Evolutionary conservation across 2,797 vertebrate species (phyloP), one percentile per base, ranked within the genome.

Genomic region (Sebastolobus altivelis): DNA sequence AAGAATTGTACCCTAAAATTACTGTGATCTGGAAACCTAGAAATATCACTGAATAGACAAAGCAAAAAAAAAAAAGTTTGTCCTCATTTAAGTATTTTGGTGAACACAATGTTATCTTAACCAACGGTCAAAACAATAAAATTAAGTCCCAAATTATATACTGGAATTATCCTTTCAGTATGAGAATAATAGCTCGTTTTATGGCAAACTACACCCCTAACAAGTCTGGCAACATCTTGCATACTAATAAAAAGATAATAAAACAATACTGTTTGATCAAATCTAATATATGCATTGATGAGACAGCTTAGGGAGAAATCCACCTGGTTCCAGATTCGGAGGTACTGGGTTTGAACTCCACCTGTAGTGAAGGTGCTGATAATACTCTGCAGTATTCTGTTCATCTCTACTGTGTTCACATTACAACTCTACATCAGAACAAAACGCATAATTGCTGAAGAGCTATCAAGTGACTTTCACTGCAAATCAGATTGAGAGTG

Each of bases 271-370:
- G 5, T 62, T 29, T 46, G 22, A 54, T 38, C 22, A 70, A 25
- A 62, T 63, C 35, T 20, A 65, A n/a, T 61, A 20, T 25, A 65
- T 72, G 56, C 59, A 73, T 59, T 70, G 58, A 22, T 46, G 61
- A 81, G 58, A 40, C 40, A 29, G 56, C 5, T 63, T 31, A 43
- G 25, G 62, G 71, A 55, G 37, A 25, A 61, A 68, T 31, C 40
- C 22, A 65, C 43, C 22, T 68, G 66, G 77, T 67, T 62, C n/a
- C 49, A 75, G 65, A 72, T 70, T 61, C 4, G 61, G 73, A 68
- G 56, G 56, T 59, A 58, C 43, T 25, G 11, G 22, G 7, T 14
- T 62, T 62, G 29, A 25, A 40, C 6, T 33, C 33, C 52, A 69
- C 29, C 61, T 43, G 13, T 55, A 4, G 46, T 70, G 27, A 74